Evolutionary conservation across 2,888 invertebrate species (phyloP).

Genomic region (Acrocyrtus sp.): DNA sequence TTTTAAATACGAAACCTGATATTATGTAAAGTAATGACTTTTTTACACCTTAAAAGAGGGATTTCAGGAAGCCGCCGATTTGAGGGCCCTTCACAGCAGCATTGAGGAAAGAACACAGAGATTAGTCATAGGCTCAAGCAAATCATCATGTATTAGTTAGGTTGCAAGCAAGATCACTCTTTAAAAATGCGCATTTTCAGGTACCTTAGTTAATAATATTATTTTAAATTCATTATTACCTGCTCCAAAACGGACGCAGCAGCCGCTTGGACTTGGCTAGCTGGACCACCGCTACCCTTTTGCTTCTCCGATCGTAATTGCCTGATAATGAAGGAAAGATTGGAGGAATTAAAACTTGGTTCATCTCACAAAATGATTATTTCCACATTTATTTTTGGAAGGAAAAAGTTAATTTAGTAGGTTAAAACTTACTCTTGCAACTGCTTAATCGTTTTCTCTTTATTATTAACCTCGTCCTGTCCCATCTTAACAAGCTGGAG

Average conservation of each 20-base stretch:
- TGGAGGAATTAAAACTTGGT: too few species aligned
- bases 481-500: conserved; percentile 92
- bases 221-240: too few species aligned
- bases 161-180: conserved; percentile 3
- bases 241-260: conserved; percentile 34
- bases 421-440: conserved; percentile 82
- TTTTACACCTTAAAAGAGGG: conserved; percentile 61
- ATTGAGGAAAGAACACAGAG: conserved; percentile 23
- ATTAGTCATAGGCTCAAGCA: too few species aligned
- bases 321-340: too few species aligned
- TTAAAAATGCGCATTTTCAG: not conserved
- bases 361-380: conserved; percentile 51
- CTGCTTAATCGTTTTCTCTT: conserved; percentile 91
- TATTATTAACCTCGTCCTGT: conserved; percentile 91
- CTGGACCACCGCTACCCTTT: conserved; percentile 38
- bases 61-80: conserved; percentile 63
- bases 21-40: not conserved
- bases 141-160: too few species aligned
- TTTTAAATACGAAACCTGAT: too few species aligned
- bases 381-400: not conserved
- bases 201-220: too few species aligned
- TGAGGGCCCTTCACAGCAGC: conserved; percentile 49
- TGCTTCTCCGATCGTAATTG: conserved; percentile 73
- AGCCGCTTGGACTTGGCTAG: conserved; percentile 21
- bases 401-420: not conserved